Conservation (phyloP, 2,797 vertebrate genomes). For the Ateles fusciceps region DNA sequence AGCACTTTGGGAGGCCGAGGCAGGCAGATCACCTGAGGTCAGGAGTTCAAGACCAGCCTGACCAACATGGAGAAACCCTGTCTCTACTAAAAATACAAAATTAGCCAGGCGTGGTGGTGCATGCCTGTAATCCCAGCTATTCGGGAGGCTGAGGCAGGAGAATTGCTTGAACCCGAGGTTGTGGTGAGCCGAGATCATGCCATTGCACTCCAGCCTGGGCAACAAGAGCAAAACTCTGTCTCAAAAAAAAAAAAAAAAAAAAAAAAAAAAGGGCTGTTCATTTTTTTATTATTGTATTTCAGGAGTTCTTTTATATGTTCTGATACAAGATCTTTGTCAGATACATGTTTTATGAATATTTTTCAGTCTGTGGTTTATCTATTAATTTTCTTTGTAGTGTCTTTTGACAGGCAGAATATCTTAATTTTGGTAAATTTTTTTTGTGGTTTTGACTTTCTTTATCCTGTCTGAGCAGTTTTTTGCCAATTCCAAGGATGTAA, state of each 20-base stretch:
- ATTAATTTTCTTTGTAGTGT: neutral
- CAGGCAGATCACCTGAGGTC: no score
- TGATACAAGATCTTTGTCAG: neutral
- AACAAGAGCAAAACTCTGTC: no score
- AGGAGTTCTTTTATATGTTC: neutral
- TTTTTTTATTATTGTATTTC: neutral
- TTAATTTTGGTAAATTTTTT: neutral
- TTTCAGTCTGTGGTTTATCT: neutral
- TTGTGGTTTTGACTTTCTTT: neutral
- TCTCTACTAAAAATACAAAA: no score
- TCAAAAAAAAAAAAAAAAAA: neutral
- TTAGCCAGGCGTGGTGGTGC: no score
- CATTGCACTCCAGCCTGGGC: no score
- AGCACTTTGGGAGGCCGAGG: no score
- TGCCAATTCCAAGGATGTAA: neutral
- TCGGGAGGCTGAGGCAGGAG: no score
- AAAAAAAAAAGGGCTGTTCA: neutral
- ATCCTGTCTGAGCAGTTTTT: neutral
- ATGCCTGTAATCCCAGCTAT: no score
- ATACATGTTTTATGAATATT: neutral
- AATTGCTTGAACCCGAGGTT: no score
- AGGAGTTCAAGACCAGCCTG: no score
- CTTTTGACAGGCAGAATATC: slow-evolving; percentile 5
- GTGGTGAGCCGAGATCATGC: no score
- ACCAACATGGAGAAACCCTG: no score